These are phyloP conservation scores for Campylomormyrus tamandua DNA, from an alignment of 2,113 vertebrate genomes.

Conservation along the genomic window DNA sequence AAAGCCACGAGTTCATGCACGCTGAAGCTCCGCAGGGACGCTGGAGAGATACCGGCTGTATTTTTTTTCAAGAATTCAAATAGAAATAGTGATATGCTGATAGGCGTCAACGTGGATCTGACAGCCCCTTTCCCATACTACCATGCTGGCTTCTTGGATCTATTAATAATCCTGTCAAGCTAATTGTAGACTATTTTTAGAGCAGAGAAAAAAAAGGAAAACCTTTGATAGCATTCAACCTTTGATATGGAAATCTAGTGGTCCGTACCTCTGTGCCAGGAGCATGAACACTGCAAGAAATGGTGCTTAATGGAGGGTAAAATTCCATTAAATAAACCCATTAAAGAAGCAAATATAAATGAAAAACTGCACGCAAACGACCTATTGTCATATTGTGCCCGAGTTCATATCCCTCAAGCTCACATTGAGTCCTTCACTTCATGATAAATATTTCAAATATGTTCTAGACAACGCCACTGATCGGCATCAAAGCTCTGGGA, in stretches of 20 bases:
- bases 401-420: background rate
- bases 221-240: conserved; percentile 45
- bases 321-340: conserved; percentile 18
- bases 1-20: background rate
- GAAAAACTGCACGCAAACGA: background rate
- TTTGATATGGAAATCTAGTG: conserved; percentile 58
- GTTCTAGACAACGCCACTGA: background rate
- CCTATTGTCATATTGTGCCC: background rate
- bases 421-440: background rate
- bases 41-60: background rate
- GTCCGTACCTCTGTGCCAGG: background rate
- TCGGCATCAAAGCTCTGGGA: background rate
- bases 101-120: background rate
- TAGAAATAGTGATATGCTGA: background rate
- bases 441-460: background rate
- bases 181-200: conserved; percentile 50
- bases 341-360: background rate
- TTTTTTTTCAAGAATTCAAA: background rate
- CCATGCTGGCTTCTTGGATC: conserved; percentile 33
- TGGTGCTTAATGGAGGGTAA: background rate
- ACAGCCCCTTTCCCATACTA: background rate
- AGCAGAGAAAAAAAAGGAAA: conserved; percentile 33
- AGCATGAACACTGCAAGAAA: conserved; percentile 45
- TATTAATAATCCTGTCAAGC: conserved; percentile 54
- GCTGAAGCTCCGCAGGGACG: background rate